A percentile compares a stretch with the other conserved stretches of the same genome.
Evolutionary conservation across 1,140 invertebrate species (phyloP).

Genomic region (Andricus grossulariae): DNA sequence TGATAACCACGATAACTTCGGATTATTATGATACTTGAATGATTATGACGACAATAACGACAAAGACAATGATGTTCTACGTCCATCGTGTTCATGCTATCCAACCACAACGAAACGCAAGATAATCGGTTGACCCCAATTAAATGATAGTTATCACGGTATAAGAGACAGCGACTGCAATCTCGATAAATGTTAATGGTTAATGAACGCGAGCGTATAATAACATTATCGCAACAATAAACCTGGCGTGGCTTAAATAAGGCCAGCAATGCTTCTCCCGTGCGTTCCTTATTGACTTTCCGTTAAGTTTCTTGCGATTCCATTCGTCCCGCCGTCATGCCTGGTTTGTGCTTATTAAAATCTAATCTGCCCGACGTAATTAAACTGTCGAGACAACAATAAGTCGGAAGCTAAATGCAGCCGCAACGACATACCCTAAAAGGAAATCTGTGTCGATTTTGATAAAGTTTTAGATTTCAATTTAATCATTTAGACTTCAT

Average conservation of each 20-base stretch:
- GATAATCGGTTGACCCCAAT: conserved; percentile 25
- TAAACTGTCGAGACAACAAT: conserved; percentile 30
- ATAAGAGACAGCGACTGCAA: conserved; percentile 2
- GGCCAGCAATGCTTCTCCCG: neutral
- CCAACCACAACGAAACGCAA: conserved; percentile 12
- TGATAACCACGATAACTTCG: conserved; percentile 3
- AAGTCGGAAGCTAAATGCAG: conserved; percentile 19
- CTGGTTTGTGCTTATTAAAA: conserved; percentile 29
- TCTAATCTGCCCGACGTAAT: conserved; percentile 20
- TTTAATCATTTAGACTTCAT: too few relatives aligned
- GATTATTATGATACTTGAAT: conserved; percentile 25
- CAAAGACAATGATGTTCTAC: conserved; percentile 26
- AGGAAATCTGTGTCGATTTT: neutral
- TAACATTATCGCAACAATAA: conserved; percentile 25
- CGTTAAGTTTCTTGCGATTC: conserved; percentile 13
- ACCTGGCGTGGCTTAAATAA: conserved; percentile 3
- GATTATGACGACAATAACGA: neutral
- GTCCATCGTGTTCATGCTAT: conserved; percentile 1
- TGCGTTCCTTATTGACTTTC: conserved; percentile 6
- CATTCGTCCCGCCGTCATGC: conserved; percentile 9
- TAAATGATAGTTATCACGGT: conserved; percentile 8
- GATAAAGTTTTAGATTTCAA: too few relatives aligned
- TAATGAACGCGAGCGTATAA: conserved; percentile 21
- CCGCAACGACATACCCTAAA: conserved; percentile 11
- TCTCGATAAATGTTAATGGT: conserved; percentile 5